Base-by-base conservation (phyloP, 2,797 vertebrate species). In the Molossus molossus region DNA sequence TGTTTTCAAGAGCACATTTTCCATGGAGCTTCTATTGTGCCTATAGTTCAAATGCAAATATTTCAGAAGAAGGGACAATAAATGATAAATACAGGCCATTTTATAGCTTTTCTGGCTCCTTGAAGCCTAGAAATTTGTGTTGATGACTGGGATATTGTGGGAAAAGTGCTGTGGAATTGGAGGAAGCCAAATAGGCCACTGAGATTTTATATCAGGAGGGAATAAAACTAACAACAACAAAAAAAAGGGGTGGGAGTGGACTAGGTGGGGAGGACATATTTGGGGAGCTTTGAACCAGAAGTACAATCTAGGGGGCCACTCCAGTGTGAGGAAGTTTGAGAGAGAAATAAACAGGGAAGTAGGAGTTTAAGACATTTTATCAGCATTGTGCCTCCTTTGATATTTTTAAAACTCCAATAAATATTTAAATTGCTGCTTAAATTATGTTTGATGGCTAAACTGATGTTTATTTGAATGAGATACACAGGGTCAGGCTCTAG, bases 401-500 rank as follows among this genome's bases (percentile, higher is more conserved):
- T 79, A 87, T 37, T 83, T 95, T 90, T 45, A 72, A n/a, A 70
- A 90, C 37, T 33, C 23, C 33, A 77, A 17, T 76, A 76, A 92
- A 82, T 53, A 83, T 62, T 83, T 87, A 18, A 87, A n/a, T 77
- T 79, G 40, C 25, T 73, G 27, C 65, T 48, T 90, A 93, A 21
- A 60, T 81, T 48, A 45, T 48, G 94, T 86, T 90, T 80, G 79
- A 92, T 90, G 25, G 33, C 67, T 90, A 70, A 70, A 29, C 65
- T 73, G 70, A 87, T 90, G 64, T 64, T 90, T 96, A 67, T 87
- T 93, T 62, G 37, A 90, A 84, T 15, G 29, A 83, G 64, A 90
- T 25, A 55, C n/a, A 55, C 18, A 50, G 27, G 29, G 33, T 40
- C 12, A 58, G 55, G 9, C 73, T 90, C 21, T 67, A 82, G 50